phyloP scores from a whole-genome alignment of 2,888 invertebrate species.

The Stictocephala bisonia region DNA sequence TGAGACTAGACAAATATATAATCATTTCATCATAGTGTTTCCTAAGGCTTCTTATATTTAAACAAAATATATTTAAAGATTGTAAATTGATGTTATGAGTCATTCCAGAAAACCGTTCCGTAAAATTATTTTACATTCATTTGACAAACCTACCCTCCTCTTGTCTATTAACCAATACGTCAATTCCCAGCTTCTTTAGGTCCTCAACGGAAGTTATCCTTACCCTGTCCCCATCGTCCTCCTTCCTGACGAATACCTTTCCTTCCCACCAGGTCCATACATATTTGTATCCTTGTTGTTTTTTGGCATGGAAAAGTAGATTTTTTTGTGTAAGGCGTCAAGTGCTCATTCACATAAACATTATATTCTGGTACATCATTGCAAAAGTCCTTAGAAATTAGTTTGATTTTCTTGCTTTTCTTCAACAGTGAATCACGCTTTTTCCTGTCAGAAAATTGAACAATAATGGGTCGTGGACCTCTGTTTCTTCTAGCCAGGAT shows the following conservation, averaged over 20 bases:
- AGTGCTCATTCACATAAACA: neutral
- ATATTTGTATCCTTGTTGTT: neutral
- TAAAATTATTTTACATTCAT: no score
- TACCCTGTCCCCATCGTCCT: neutral
- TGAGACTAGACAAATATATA: neutral
- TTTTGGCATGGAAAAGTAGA: neutral
- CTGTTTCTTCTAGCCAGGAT: neutral
- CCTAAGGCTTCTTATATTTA: constrained; percentile 3
- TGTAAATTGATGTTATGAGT: no score
- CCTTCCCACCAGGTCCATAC: neutral
- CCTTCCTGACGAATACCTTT: neutral
- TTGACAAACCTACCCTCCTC: no score
- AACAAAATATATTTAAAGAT: neutral
- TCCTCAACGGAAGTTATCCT: neutral
- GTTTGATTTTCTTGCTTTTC: neutral
- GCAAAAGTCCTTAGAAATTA: neutral
- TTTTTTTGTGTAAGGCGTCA: neutral
- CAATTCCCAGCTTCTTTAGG: neutral
- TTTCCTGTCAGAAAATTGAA: neutral
- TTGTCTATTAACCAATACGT: neutral
- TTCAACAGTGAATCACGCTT: neutral
- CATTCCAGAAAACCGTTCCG: no score
- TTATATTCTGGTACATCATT: neutral
- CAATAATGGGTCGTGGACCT: neutral
- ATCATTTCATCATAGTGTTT: neutral